phyloP scores from a whole-genome alignment of 2,888 invertebrate genomes.

The Limnephilus rhombicus region DNA sequence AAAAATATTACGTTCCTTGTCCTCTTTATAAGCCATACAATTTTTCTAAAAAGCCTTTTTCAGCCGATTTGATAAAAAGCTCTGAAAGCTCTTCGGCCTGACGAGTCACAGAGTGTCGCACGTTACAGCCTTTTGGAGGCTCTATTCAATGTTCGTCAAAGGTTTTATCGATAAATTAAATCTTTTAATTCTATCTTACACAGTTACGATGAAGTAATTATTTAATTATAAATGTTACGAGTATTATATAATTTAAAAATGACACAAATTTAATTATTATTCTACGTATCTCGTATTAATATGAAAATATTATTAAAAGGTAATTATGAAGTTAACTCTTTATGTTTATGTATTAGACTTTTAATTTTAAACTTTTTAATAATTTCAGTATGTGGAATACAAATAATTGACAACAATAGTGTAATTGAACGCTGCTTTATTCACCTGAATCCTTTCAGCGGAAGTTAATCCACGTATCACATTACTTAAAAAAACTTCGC shows the following conservation, averaged over 20 bases:
- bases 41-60: conserved; percentile 3
- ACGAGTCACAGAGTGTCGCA: conserved; percentile 34
- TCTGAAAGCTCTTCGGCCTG: conserved; percentile 7
- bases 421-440: background rate
- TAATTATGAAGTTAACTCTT: background rate
- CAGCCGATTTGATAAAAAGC: background rate
- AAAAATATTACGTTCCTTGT: background rate
- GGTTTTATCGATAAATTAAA: conserved; percentile 4
- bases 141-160: conserved; percentile 22
- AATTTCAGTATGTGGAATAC: background rate
- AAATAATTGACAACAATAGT: background rate
- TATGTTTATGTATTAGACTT: background rate
- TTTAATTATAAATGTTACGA: background rate
- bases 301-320: no score
- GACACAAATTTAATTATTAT: no score
- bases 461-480: background rate
- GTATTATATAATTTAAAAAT: background rate
- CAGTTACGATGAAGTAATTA: background rate
- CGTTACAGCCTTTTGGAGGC: conserved; percentile 20
- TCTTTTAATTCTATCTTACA: background rate
- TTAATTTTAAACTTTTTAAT: background rate
- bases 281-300: no score
- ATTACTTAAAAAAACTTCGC: background rate
- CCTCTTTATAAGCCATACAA: conserved; percentile 17
- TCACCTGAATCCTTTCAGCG: background rate